These are phyloP conservation scores for Scaptodrosophila latifasciaeformis DNA, from an alignment of 2,888 invertebrate genomes.

Conservation along the genomic window DNA sequence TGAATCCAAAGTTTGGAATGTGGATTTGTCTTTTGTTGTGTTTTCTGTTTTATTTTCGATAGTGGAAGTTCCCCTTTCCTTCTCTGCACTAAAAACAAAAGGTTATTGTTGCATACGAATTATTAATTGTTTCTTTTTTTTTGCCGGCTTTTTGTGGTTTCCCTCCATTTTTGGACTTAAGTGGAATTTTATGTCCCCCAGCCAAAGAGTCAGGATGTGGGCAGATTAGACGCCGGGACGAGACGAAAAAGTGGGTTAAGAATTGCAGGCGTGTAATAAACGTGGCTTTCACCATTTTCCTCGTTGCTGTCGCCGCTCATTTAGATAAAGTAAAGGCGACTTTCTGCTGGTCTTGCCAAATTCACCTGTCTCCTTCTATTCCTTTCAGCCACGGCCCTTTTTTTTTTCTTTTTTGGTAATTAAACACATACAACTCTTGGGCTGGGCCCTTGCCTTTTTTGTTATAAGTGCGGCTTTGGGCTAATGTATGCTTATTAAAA, in stretches of 20 bases:
- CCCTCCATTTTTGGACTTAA: slow-evolving; percentile 43
- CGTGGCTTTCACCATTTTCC: slow-evolving; percentile 18
- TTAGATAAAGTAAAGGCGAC: slow-evolving; percentile 49
- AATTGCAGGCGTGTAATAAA: too few relatives aligned
- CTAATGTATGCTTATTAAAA: slow-evolving; percentile 61
- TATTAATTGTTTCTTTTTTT: slow-evolving; percentile 65
- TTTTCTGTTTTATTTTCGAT: background rate
- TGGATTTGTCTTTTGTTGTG: slow-evolving; percentile 29
- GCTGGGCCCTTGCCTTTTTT: slow-evolving; percentile 12
- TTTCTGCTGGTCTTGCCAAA: slow-evolving; percentile 27
- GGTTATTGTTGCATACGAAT: slow-evolving; percentile 62
- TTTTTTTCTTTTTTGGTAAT: slow-evolving; percentile 32
- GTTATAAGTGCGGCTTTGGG: slow-evolving; percentile 3
- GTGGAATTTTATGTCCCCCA: slow-evolving; percentile 53
- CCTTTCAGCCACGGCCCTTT: slow-evolving; percentile 7
- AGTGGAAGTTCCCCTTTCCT: background rate
- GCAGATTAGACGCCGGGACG: too few relatives aligned
- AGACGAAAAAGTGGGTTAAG: too few relatives aligned
- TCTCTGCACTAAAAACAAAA: slow-evolving; percentile 53
- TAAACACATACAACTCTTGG: slow-evolving; percentile 34
- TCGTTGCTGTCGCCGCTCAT: slow-evolving; percentile 10
- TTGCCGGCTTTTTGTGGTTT: slow-evolving; percentile 11
- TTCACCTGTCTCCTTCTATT: background rate
- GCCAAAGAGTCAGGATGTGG: too few relatives aligned
- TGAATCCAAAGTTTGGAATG: background rate